Conservation (phyloP, 1,140 invertebrate genomes). For the Cylas formicarius region DNA sequence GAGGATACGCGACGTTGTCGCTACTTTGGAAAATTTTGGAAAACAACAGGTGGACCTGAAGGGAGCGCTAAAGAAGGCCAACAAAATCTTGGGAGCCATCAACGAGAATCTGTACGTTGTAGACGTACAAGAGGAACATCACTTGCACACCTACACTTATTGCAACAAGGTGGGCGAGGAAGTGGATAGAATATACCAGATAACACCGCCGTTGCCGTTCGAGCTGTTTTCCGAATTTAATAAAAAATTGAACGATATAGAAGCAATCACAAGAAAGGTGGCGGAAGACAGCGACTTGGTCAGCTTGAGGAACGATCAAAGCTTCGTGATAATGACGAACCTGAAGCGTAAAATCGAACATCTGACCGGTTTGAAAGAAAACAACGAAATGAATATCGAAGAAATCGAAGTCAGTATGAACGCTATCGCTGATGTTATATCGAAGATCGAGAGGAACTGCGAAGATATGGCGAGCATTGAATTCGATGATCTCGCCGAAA, state of each 20-base stretch:
- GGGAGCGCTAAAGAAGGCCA: slow-evolving; percentile 29
- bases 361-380: slow-evolving; percentile 12
- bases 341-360: slow-evolving; percentile 17
- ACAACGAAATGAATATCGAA: slow-evolving; percentile 8
- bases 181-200: slow-evolving; percentile 18
- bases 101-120: slow-evolving; percentile 19
- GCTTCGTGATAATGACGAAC: slow-evolving; percentile 4
- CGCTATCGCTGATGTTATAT: slow-evolving; percentile 14
- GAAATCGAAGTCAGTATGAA: slow-evolving; percentile 20
- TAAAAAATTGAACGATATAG: slow-evolving; percentile 24
- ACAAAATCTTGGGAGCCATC: slow-evolving; percentile 27
- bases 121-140: slow-evolving; percentile 9
- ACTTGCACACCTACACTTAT: slow-evolving; percentile 16
- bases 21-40: slow-evolving; percentile 29
- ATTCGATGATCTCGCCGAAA: slow-evolving; percentile 12
- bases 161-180: slow-evolving; percentile 22
- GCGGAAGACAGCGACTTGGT: slow-evolving; percentile 13
- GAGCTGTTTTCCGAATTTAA: slow-evolving; percentile 22
- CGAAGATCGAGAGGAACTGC: slow-evolving; percentile 7
- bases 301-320: slow-evolving; percentile 23
- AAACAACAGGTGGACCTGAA: slow-evolving; percentile 27
- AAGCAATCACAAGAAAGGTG: slow-evolving; percentile 11
- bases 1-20: slow-evolving; percentile 9
- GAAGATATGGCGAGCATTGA: slow-evolving; percentile 17
- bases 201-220: slow-evolving; percentile 10